These are phyloP conservation scores for Nephrotoma appendiculata DNA, from an alignment of 2,888 invertebrate genomes.

Conservation along the genomic window DNA sequence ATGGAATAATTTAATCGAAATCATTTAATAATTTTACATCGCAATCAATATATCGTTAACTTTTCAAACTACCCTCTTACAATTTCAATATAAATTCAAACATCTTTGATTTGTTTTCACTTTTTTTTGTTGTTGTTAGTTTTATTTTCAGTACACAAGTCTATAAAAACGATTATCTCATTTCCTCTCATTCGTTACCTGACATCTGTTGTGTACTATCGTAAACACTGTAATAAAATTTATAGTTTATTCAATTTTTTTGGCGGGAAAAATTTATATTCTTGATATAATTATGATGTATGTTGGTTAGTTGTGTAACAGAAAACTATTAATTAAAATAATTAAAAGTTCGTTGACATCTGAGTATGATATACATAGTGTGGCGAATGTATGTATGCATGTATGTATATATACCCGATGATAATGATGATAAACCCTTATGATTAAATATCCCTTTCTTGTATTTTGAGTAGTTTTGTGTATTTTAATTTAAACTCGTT, in stretches of 20 bases:
- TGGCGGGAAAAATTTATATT: background rate
- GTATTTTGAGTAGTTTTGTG: background rate
- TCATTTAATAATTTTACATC: too few relatives aligned
- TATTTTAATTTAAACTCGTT: background rate
- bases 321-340: background rate
- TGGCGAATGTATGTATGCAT: background rate
- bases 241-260: background rate
- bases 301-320: background rate
- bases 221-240: background rate
- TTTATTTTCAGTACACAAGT: background rate
- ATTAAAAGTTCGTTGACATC: background rate
- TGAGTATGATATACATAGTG: background rate
- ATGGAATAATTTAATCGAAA: too few relatives aligned
- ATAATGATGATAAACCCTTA: background rate
- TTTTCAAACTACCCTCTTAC: background rate
- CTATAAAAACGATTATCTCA: background rate
- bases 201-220: background rate
- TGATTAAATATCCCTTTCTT: background rate
- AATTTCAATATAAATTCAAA: background rate
- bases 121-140: background rate
- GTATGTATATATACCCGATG: background rate
- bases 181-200: background rate
- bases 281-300: background rate
- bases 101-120: background rate
- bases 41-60: background rate